Conservation (phyloP, 2,888 invertebrate genomes). For the Hanleya hanleyi region DNA sequence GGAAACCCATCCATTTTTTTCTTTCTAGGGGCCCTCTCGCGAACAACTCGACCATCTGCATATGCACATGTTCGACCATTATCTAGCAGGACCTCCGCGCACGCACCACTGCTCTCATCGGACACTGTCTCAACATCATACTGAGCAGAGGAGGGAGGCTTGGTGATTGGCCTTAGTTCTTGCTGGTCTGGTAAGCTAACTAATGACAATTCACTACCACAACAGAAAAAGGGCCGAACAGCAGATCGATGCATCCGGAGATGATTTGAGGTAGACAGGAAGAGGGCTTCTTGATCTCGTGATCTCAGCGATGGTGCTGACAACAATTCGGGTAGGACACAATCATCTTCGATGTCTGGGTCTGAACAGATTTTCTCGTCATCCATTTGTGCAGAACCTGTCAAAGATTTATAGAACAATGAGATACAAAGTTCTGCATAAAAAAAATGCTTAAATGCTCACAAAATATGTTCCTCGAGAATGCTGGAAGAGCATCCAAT, state of each 20-base stretch:
- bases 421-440: no score
- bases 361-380: no score
- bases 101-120: background rate
- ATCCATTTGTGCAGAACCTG: no score
- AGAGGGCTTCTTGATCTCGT: background rate
- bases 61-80: background rate
- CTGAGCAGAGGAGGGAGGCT: background rate
- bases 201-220: constrained; percentile 65
- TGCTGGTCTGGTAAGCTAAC: constrained; percentile 50
- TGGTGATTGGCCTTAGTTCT: no score
- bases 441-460: no score
- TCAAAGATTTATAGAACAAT: no score
- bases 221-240: constrained; percentile 65
- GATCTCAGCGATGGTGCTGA: background rate
- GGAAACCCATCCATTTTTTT: background rate
- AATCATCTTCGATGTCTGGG: no score
- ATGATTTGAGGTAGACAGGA: background rate
- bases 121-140: background rate
- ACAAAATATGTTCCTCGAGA: no score
- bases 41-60: background rate
- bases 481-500: no score
- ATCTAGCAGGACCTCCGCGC: background rate
- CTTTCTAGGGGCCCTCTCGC: background rate
- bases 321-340: no score
- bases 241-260: constrained; percentile 52